Evolutionary conservation across 2,113 vertebrate genomes (phyloP).

Genomic region (Bos javanicus): DNA sequence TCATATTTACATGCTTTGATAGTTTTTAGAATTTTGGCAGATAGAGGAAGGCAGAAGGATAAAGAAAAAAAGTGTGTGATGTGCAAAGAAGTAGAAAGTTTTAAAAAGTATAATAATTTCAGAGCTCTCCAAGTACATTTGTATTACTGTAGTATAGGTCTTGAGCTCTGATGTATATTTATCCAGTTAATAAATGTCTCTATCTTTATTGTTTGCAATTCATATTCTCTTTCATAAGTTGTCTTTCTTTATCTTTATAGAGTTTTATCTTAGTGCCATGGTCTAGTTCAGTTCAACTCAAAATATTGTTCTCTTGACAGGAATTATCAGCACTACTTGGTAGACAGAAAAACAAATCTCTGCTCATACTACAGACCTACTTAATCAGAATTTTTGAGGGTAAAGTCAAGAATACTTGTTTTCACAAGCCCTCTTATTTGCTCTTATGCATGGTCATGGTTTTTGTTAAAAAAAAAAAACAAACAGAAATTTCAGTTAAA

Average conservation of each 20-base stretch:
- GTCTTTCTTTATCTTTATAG: background rate
- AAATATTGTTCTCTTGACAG: background rate
- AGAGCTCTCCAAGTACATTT: background rate
- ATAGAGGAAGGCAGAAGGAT: background rate
- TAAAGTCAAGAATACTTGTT: background rate
- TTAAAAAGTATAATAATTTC: background rate
- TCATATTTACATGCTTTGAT: background rate
- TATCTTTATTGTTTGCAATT: background rate
- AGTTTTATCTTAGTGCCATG: background rate
- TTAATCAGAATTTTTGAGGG: background rate
- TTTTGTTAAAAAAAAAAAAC: background rate
- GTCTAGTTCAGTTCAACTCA: background rate
- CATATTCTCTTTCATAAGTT: background rate
- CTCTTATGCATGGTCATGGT: background rate
- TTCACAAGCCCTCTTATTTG: background rate
- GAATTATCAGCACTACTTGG: background rate
- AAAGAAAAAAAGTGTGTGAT: background rate
- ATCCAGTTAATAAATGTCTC: background rate
- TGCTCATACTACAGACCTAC: background rate
- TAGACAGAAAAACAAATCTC: background rate
- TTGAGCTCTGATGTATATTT: background rate
- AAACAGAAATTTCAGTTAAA: background rate
- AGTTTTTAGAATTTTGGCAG: background rate
- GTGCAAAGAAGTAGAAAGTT: background rate
- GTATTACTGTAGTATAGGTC: background rate